A percentile compares a stretch with the other conserved stretches of the same genome.
phyloP scores from a whole-genome alignment of 1,140 invertebrate genomes.

The Lucilia cuprina region DNA sequence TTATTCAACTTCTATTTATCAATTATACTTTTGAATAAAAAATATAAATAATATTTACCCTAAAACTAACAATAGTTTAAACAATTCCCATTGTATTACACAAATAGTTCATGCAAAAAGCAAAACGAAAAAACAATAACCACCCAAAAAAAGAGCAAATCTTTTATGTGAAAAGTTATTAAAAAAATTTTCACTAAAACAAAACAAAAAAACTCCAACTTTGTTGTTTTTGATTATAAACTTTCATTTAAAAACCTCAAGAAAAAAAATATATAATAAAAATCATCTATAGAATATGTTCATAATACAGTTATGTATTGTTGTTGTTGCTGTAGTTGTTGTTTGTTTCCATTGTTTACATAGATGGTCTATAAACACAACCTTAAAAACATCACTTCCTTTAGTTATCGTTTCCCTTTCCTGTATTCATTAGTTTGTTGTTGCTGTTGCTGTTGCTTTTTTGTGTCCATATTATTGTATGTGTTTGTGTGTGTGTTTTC shows the following conservation, averaged over 20 bases:
- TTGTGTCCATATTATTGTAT: neutral
- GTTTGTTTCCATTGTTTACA: neutral
- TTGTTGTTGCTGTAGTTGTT: neutral
- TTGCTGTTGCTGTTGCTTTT: neutral
- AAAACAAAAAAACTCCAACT: neutral
- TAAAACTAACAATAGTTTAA: conserved; percentile 1
- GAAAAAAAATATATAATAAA: neutral
- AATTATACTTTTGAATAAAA: neutral
- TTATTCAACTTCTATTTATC: neutral
- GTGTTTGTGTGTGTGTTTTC: neutral
- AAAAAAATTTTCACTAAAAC: neutral
- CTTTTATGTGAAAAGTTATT: conserved; percentile 31
- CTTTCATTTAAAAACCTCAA: conserved; percentile 6
- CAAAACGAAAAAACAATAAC: conserved; percentile 1
- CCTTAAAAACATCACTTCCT: neutral
- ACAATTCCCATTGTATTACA: conserved; percentile 8
- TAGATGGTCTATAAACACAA: conserved; percentile 21
- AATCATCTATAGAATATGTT: neutral
- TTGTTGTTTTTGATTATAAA: conserved; percentile 29
- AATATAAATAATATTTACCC: neutral
- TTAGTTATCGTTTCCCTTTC: neutral
- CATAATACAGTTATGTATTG: neutral
- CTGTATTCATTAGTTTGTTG: conserved; percentile 8
- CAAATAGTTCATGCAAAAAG: neutral
- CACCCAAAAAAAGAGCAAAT: neutral